Evolutionary conservation across 35 echinoderm and acorn worm species (phyloP), one percentile per base, ranked within the genome.

Genomic region (Chiridota heheva): DNA sequence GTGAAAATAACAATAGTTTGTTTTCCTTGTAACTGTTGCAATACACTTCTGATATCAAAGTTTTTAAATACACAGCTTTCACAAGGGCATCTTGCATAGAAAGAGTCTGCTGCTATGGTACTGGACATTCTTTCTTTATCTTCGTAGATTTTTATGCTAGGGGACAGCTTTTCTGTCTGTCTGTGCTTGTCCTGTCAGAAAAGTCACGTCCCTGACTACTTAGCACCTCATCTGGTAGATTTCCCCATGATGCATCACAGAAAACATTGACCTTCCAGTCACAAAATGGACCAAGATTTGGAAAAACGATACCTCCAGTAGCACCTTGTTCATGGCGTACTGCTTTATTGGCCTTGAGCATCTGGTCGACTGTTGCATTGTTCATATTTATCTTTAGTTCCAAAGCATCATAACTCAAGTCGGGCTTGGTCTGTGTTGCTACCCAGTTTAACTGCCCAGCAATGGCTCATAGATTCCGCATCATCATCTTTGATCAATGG

Each of bases 331-430:
- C 55, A 43, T 47, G 17, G 32, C 15, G 38, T 16, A 57, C 40
- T 4, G 44, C 51, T 77, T 77, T 65, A 27, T 77, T 86, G 39
- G 49, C 56, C n/a, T 39, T 69, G 29, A 86, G 3, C 68, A 63
- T 38, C 36, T 76, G 68, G 16, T 86, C 82, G 2, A 86, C 71
- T 40, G 40, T 64, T 26, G 84, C 39, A 39, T 78, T 49, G 29
- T 87, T 77, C 13, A 29, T 65, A 33, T 55, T 78, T 16, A 86
- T 56, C 76, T 86, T 86, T 29, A 86, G 57, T 67, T 86, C 67
- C 1, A 84, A 69, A 58, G 82, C 82, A 72, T 73, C 82, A 73
- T 73, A 73, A 41, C 82, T 84, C 46, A 84, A 48, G 31, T 73
- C 82, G 25, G 82, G 82, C 29, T 25, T 15, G 2, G 82, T 72